Evolutionary conservation across 2,888 invertebrate genomes (phyloP), one percentile per base, ranked within the genome.

Genomic region (Xestobium rufovillosum): DNA sequence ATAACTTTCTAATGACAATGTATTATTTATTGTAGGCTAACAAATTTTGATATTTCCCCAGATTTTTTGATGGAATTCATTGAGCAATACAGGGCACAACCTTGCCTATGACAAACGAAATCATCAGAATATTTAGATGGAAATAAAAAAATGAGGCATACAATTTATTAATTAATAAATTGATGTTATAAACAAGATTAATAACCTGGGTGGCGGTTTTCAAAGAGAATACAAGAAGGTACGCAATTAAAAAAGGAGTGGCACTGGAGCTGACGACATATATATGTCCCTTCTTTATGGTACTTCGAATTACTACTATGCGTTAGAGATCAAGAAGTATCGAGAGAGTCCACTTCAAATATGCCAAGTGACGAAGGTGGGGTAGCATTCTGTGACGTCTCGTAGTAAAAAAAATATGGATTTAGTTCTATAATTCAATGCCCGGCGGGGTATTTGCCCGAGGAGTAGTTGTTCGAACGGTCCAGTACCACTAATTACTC

Each of bases 251-350:
- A 27, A 9, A 11, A 27, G 9, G n/a, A 27, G 28, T n/a, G n/a
- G 28, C 11, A 6, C 28, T 10, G 28, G 28, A 27, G 10, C 28
- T n/a, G 28, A 27, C 10, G 28, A 31, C 14, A n/a, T n/a, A n/a
- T n/a, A n/a, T n/a, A n/a, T n/a, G n/a, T 29, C 23, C 4, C 12
- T 29, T 33, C n/a, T n/a, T 31, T 31, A 10, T 31, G 31, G 31
- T 31, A 31, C 8, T 31, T 15, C 11, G 16, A 31, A 9, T 31
- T 31, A 31, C 14, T 31, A 11, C 8, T 14, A 15, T 31, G 12
- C 15, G 9, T 9, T 4, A 31, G 15, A 15, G 16, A 31, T 31
- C 31, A 31, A 31, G 31, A 31, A 31, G 11, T 15, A 9, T 16
- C 31, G 4, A 13, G 31, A 15, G 10, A 12, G 15, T 31, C 31